These are phyloP conservation scores for Montipora foliosa DNA, from an alignment of 64 coral and sea anemone species.

Conservation along the genomic window DNA sequence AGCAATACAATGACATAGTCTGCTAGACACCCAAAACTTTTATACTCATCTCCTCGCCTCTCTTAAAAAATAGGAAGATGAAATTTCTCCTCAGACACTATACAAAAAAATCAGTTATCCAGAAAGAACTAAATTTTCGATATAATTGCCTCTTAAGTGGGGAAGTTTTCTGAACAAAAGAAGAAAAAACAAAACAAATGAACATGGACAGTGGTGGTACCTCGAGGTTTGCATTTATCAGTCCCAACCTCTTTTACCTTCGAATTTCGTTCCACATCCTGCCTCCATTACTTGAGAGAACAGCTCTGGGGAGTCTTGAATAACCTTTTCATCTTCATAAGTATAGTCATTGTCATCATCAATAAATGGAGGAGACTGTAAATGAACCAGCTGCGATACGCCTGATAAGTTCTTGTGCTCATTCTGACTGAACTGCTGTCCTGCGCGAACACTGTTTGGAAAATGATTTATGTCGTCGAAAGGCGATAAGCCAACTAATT, in stretches of 20 bases:
- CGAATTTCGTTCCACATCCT: background rate
- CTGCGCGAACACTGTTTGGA: background rate
- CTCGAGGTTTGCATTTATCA: background rate
- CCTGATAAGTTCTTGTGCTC: background rate
- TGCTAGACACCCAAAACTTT: too few species aligned
- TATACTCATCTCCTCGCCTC: too few species aligned
- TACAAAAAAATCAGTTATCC: too few species aligned
- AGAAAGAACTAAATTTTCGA: too few species aligned
- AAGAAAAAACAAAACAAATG: too few species aligned
- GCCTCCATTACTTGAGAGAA: conserved; percentile 18
- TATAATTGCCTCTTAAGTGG: too few species aligned
- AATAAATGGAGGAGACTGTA: background rate
- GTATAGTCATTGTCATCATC: conserved; percentile 10
- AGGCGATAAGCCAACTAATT: background rate
- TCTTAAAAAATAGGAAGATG: too few species aligned
- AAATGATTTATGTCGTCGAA: background rate
- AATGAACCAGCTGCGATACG: background rate
- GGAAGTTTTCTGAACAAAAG: too few species aligned
- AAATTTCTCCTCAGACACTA: too few species aligned
- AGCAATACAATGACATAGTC: too few species aligned
- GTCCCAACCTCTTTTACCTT: background rate
- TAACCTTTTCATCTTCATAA: conserved; percentile 3
- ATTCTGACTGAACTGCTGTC: background rate
- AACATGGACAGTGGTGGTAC: too few species aligned
- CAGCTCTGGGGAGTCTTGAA: conserved; percentile 68